phyloP scores from a whole-genome alignment of 2,888 invertebrate genomes.

The Xylocampa areola region DNA sequence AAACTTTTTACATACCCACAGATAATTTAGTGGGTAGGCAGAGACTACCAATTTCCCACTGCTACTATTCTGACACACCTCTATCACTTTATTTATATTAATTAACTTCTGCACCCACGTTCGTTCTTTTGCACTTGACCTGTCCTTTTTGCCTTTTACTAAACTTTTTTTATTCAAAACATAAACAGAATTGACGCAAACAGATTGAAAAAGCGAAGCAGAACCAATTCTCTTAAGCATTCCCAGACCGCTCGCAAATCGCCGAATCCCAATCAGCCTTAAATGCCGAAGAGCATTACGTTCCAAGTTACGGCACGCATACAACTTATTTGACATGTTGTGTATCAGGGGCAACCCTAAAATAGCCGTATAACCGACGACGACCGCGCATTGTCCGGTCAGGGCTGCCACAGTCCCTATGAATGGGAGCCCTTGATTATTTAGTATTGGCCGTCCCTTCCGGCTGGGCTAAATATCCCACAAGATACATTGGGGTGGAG shows the following conservation, averaged over 20 bases:
- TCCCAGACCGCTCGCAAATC: constrained; percentile 27
- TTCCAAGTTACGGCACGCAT: constrained; percentile 23
- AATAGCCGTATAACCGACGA: background rate
- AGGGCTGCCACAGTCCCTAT: constrained; percentile 36
- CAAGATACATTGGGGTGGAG: constrained; percentile 34
- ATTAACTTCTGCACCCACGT: too few relatives aligned
- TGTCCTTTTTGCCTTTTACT: too few relatives aligned
- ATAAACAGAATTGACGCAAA: too few relatives aligned
- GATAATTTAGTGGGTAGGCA: too few relatives aligned
- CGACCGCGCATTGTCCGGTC: constrained; percentile 32
- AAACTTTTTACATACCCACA: too few relatives aligned
- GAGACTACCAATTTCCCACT: too few relatives aligned
- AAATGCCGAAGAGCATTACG: constrained; percentile 27
- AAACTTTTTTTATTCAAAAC: too few relatives aligned
- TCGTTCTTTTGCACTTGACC: too few relatives aligned
- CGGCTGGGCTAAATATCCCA: constrained; percentile 50
- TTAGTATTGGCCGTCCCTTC: constrained; percentile 50
- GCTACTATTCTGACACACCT: too few relatives aligned
- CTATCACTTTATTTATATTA: too few relatives aligned
- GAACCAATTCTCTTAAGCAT: constrained; percentile 26
- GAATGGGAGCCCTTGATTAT: constrained; percentile 46
- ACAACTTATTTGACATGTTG: constrained; percentile 34
- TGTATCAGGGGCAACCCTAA: constrained; percentile 18
- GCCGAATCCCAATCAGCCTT: constrained; percentile 42
- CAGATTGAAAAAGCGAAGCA: constrained; percentile 27